These are phyloP conservation scores for Hirtodrosophila alboralis DNA, from an alignment of 2,888 invertebrate genomes.

Conservation along the genomic window DNA sequence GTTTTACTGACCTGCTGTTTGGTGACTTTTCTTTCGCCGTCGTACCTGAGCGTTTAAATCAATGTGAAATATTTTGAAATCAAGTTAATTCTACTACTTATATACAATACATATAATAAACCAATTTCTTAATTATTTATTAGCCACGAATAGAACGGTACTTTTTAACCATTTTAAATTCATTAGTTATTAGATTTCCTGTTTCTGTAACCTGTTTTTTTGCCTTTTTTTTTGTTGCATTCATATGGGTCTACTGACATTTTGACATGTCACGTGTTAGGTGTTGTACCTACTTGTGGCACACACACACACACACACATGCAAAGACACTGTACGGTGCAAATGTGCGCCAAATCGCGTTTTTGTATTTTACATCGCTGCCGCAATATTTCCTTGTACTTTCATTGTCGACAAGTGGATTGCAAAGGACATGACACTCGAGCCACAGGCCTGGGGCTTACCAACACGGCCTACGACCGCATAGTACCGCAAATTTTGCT, in stretches of 20 bases:
- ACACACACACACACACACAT: neutral
- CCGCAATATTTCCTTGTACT: slow-evolving; percentile 51
- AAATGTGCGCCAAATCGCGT: slow-evolving; percentile 77
- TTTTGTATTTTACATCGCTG: slow-evolving; percentile 65
- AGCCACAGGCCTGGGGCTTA: slow-evolving; percentile 38
- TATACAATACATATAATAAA: neutral
- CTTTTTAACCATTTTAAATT: too few species aligned
- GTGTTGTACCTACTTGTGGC: neutral
- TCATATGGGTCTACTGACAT: neutral
- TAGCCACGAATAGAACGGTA: too few species aligned
- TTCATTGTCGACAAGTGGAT: slow-evolving; percentile 67
- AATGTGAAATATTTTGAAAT: neutral
- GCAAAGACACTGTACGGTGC: slow-evolving; percentile 10
- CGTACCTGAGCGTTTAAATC: slow-evolving; percentile 2
- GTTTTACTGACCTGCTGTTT: slow-evolving; percentile 23
- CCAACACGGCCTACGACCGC: slow-evolving; percentile 36
- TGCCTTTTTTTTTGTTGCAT: too few species aligned
- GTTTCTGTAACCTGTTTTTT: too few species aligned
- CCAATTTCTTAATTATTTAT: too few species aligned
- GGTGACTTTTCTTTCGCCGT: slow-evolving; percentile 8
- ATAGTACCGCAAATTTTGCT: slow-evolving; percentile 37
- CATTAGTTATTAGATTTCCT: too few species aligned
- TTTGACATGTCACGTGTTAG: neutral
- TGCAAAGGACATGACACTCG: slow-evolving; percentile 71
- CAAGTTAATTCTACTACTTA: neutral